Conservation (phyloP, 2,888 invertebrate species). For the Embidobia sp. region DNA sequence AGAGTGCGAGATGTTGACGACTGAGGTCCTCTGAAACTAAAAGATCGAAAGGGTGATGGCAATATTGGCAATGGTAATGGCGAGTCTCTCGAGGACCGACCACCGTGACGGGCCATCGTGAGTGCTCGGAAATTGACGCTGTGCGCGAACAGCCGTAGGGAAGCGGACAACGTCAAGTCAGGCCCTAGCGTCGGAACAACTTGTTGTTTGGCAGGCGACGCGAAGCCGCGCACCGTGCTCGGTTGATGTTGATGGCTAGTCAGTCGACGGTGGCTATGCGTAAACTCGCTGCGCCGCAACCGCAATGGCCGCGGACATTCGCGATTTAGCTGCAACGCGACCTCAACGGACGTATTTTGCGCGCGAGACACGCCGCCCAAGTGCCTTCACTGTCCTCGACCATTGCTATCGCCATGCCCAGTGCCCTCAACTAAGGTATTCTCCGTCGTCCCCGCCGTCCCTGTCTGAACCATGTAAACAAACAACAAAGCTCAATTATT, state of each 20-base stretch:
- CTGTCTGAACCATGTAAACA: conserved; percentile 5
- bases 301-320: conserved; percentile 51
- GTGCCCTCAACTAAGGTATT: neutral
- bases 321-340: conserved; percentile 37
- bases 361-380: conserved; percentile 19
- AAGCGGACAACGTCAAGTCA: neutral
- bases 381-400: conserved; percentile 25
- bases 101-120: conserved; percentile 11
- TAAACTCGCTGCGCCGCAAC: conserved; percentile 33
- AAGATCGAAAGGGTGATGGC: too few relatives aligned
- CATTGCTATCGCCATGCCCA: neutral
- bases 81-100: conserved; percentile 20
- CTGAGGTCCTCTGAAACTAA: too few relatives aligned
- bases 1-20: too few relatives aligned
- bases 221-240: neutral
- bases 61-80: conserved; percentile 15
- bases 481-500: neutral
- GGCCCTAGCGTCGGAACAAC: neutral
- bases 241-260: conserved; percentile 3
- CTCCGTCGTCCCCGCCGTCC: too few relatives aligned
- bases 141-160: neutral
- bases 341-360: conserved; percentile 2
- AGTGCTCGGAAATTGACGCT: neutral
- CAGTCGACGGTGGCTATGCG: conserved; percentile 15
- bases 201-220: neutral